Evolutionary conservation across 1,140 invertebrate species (phyloP), one percentile per base, ranked within the genome.

Genomic region (Panagrolaimus sp.): DNA sequence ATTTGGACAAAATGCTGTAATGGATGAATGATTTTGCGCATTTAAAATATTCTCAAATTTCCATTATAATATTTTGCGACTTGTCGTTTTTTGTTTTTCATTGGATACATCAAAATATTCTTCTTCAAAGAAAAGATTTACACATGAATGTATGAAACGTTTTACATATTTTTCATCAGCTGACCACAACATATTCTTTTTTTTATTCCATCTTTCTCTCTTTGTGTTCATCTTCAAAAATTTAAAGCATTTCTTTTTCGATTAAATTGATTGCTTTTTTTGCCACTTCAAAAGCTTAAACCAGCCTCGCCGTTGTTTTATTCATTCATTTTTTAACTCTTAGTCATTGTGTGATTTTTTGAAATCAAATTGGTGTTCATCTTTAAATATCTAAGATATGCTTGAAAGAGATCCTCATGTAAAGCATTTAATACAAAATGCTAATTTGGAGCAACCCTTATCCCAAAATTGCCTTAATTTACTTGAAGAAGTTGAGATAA

Each of bases 331-430:
- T 58, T 28, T 58, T 58, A 21, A 58, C 52, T 21, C 15, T 58
- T 21, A 58, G 21, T 58, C 52, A 58, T 12, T 58, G 52, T 58
- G 17, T 58, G 17, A n/a, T n/a, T 26, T 58, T 58, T 2, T 38
- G 32, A 58, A 58, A 28, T 28, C 10, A 21, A 28, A 58, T 12
- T 28, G 1, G 15, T 58, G 52, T 58, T 58, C 17, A 21, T 58
- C 26, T 21, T 58, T 12, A 58, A 21, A 12, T 28, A 58, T 12
- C 17, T 21, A 28, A 12, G 52, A 12, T 12, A 58, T 58, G 52
- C 17, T 58, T 12, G 52, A 58, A 58, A 58, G 52, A 28, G 52
- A 58, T 58, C 52, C 52, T 26, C 52, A 58, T 26, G 52, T 58
- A 21, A 21, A 28, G 52, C 52, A 58, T 58, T 12, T 58, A n/a